Base-by-base conservation (phyloP, 2,113 vertebrate genomes). In the Archocentrus centrarchus region DNA sequence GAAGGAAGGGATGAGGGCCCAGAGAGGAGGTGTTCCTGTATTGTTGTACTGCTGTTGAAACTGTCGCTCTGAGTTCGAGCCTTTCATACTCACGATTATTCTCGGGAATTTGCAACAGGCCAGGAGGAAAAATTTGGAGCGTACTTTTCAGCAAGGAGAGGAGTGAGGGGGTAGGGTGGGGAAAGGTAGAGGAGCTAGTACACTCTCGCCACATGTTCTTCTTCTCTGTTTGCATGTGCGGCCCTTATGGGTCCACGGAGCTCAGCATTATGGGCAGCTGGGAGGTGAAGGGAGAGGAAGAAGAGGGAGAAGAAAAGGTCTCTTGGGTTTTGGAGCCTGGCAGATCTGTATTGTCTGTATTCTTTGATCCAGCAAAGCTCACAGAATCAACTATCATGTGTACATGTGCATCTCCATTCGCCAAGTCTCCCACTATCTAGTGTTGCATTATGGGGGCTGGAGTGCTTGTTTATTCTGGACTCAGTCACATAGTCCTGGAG, bases 1-100 rank as follows among this genome's bases (percentile, higher is more conserved):
- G 59, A 81, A 85, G 87, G 64, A 75, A 80, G 76, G 86, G 85
- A 82, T 70, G 89, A 87, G 93, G 91, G 88, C 77, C 62, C 73
- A 11, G 66, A 79, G 83, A 87, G 89, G 90, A 86, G 89, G 90
- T 87, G 91, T 91, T 93, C 84, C 89, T 90, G 91, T 77, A 89
- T 92, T 93, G 90, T 93, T 93, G 92, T 89, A 89, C 81, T 61
- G 81, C 86, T 92, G 90, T 93, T 95, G 79, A 94, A 90, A 81
- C 93, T 93, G 93, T 93, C 91, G 78, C 88, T 90, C 88, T 75
- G 79, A 86, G 81, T 94, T 88, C 87, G 70, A 87, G 85, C 75
- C 58, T 91, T 85, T 86, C 84, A 60, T 80, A 77, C 86, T 87
- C 81, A 41, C 22, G 61, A 80, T 90, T 85, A 88, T 87, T 86